phyloP scores from a whole-genome alignment of 2,888 invertebrate species.

The Phasia obesa region DNA sequence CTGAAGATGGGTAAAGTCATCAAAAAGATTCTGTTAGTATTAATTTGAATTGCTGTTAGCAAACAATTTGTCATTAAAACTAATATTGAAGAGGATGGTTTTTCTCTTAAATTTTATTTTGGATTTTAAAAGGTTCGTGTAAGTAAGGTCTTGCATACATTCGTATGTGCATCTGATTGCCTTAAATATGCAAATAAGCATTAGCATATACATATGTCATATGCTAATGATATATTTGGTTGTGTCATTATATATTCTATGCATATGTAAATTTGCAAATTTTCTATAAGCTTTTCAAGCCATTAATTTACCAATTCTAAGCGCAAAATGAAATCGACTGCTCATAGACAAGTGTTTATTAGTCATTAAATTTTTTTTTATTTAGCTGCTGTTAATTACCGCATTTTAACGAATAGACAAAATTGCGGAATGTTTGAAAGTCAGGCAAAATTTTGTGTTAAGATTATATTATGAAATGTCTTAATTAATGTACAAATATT shows the following conservation, averaged over 20 bases:
- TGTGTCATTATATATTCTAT: not conserved
- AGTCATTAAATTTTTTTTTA: no score
- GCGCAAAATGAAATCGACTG: not conserved
- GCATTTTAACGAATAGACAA: no score
- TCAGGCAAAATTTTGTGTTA: no score
- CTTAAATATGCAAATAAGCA: not conserved
- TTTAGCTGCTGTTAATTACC: no score
- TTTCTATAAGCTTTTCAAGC: not conserved
- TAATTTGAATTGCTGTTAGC: slow-evolving; percentile 14
- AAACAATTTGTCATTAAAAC: slow-evolving; percentile 49
- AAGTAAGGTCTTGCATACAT: not conserved
- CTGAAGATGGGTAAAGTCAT: slow-evolving; percentile 3
- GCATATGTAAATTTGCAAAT: not conserved
- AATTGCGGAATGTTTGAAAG: no score
- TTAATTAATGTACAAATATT: no score
- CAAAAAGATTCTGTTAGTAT: slow-evolving; percentile 21
- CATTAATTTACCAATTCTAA: not conserved
- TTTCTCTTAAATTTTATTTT: not conserved
- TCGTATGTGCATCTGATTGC: not conserved
- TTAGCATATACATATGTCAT: not conserved
- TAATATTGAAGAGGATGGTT: slow-evolving; percentile 7
- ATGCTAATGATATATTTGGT: not conserved
- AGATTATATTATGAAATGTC: no score
- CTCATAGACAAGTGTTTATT: not conserved
- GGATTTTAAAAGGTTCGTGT: not conserved